Evolutionary conservation across 1,140 invertebrate genomes (phyloP).

Genomic region (Lepidotrigona ventralis): DNA sequence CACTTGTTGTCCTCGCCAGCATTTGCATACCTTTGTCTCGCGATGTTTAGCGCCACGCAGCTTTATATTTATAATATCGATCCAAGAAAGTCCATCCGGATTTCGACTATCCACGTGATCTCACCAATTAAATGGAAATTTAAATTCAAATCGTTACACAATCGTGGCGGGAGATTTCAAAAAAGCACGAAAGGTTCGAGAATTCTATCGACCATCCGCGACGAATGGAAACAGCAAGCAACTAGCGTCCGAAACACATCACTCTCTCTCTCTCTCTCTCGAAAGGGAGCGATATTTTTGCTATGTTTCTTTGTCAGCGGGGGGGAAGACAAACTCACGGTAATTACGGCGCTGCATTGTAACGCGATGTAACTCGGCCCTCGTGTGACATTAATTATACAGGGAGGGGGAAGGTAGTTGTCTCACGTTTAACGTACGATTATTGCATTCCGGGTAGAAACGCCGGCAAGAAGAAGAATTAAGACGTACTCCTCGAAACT

Average conservation of each 20-base stretch:
- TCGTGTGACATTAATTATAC: slow-evolving; percentile 45
- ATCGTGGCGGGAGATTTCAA: no score
- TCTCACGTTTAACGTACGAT: slow-evolving; percentile 51
- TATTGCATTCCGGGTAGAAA: slow-evolving; percentile 46
- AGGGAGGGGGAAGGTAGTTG: slow-evolving; percentile 1
- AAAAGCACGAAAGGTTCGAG: no score
- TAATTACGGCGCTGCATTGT: slow-evolving; percentile 43
- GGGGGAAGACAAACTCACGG: slow-evolving; percentile 34
- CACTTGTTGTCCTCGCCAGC: slow-evolving; percentile 21
- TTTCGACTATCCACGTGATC: no score
- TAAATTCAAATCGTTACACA: no score
- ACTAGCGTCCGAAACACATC: background rate
- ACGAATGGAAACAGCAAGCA: background rate
- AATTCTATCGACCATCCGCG: no score
- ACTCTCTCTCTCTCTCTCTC: background rate
- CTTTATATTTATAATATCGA: slow-evolving; percentile 42
- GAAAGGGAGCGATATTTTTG: background rate
- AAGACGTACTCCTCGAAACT: slow-evolving; percentile 30
- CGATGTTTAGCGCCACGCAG: slow-evolving; percentile 30
- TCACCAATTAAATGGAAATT: no score
- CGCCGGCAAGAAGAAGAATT: slow-evolving; percentile 34
- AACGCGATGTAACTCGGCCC: slow-evolving; percentile 31
- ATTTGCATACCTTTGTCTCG: slow-evolving; percentile 49
- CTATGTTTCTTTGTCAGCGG: background rate
- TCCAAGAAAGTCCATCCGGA: background rate